Evolutionary conservation across 2,113 vertebrate genomes (phyloP).

Genomic region (Colius striatus): DNA sequence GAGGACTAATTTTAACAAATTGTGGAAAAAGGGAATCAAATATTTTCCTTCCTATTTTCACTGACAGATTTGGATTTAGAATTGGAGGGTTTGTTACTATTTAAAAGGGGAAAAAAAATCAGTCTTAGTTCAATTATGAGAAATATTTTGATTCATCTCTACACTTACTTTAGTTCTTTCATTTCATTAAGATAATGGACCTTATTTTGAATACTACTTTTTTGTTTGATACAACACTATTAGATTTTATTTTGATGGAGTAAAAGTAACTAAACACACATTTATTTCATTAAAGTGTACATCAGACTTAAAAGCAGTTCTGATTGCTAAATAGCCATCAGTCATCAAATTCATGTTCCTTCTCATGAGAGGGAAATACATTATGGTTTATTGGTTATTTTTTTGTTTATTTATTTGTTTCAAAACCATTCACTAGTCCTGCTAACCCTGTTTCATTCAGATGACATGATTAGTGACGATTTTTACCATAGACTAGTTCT

Average conservation of each 20-base stretch:
- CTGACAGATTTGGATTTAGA: neutral
- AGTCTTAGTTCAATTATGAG: neutral
- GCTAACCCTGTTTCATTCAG: neutral
- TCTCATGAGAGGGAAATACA: neutral
- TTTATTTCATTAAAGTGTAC: accelerated
- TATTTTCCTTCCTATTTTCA: neutral
- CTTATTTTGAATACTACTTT: neutral
- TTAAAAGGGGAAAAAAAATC: neutral
- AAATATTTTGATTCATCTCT: neutral
- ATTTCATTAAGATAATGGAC: neutral
- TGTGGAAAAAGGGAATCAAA: neutral
- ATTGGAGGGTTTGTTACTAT: accelerated
- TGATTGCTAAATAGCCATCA: neutral
- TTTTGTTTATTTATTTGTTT: neutral
- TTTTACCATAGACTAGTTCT: neutral
- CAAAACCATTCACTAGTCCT: neutral
- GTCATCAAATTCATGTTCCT: neutral
- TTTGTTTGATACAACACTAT: no score
- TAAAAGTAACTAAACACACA: neutral
- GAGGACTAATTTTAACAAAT: neutral
- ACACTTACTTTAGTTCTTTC: neutral
- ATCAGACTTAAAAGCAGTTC: neutral
- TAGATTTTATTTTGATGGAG: neutral
- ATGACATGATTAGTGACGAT: neutral
- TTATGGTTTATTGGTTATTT: neutral